These are phyloP conservation scores for Hydrophis major DNA, from an alignment of 2,797 vertebrate species.

Conservation along the genomic window DNA sequence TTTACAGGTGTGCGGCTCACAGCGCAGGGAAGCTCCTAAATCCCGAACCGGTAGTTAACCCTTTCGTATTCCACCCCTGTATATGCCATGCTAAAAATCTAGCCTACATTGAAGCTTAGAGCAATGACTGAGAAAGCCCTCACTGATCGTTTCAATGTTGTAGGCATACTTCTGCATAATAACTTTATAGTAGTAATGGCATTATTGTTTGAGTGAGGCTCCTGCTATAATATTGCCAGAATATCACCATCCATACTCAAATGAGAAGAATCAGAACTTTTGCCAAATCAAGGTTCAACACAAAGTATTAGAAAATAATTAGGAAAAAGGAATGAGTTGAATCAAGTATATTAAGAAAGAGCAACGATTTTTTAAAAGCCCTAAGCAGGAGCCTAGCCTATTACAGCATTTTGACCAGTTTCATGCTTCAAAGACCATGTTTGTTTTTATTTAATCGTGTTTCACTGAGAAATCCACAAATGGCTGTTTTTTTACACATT, in stretches of 20 bases:
- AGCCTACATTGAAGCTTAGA: neutral
- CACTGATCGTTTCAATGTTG: neutral
- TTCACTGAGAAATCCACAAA: neutral
- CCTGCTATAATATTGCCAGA: neutral
- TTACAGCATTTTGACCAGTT: neutral
- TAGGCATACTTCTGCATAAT: neutral
- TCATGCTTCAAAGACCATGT: neutral
- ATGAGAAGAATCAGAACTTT: neutral
- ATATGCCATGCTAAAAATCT: neutral
- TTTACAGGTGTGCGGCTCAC: too few species aligned
- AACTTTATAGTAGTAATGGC: neutral
- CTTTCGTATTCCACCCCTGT: neutral
- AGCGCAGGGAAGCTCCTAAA: too few species aligned
- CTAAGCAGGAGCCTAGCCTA: neutral
- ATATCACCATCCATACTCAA: neutral
- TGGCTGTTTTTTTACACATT: neutral
- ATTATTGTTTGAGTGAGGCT: neutral
- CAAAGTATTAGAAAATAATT: neutral
- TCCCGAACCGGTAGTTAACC: too few species aligned
- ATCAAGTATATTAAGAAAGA: neutral
- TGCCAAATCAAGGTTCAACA: neutral
- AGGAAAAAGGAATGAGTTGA: neutral
- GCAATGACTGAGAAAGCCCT: neutral
- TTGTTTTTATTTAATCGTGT: neutral
- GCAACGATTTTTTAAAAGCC: neutral